phyloP scores from a whole-genome alignment of 2,888 invertebrate species.

The Trichogramma evanescens region DNA sequence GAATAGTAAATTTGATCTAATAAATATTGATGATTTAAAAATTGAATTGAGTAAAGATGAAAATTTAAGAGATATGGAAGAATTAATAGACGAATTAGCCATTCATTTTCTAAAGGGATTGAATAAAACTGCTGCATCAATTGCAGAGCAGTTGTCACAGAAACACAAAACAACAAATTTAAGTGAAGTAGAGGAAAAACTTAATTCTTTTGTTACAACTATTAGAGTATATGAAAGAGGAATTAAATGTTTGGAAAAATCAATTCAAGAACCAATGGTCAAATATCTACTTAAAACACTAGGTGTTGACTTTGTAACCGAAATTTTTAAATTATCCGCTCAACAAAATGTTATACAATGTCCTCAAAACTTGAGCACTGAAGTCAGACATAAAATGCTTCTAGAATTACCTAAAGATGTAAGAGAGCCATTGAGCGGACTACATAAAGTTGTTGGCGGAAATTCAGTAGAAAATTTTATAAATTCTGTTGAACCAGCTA shows the following conservation, averaged over 20 bases:
- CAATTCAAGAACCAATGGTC: conserved; percentile 61
- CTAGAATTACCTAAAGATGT: conserved; percentile 63
- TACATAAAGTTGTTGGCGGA: conserved; percentile 65
- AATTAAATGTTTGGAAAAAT: conserved; percentile 56
- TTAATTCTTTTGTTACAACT: conserved; percentile 69
- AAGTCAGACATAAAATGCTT: conserved; percentile 62
- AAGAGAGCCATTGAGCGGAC: conserved; percentile 57
- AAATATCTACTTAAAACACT: conserved; percentile 81
- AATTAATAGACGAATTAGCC: conserved; percentile 63
- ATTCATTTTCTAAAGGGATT: conserved; percentile 63
- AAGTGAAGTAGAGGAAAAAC: conserved; percentile 60
- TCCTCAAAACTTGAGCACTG: conserved; percentile 56
- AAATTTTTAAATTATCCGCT: conserved; percentile 71
- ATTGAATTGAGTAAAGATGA: conserved; percentile 52
- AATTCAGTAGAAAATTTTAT: conserved; percentile 74
- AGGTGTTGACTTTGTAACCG: conserved; percentile 74
- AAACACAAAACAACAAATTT: conserved; percentile 50
- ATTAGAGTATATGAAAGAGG: conserved; percentile 77
- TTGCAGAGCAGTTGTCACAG: conserved; percentile 69
- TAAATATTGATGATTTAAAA: conserved; percentile 62
- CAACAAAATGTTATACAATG: conserved; percentile 55
- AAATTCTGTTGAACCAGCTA: conserved; percentile 62
- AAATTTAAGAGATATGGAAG: conserved; percentile 62
- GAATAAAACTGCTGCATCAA: conserved; percentile 60
- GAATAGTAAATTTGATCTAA: conserved; percentile 51